Conservation (phyloP, 2,888 invertebrate species). For the Dione juno region DNA sequence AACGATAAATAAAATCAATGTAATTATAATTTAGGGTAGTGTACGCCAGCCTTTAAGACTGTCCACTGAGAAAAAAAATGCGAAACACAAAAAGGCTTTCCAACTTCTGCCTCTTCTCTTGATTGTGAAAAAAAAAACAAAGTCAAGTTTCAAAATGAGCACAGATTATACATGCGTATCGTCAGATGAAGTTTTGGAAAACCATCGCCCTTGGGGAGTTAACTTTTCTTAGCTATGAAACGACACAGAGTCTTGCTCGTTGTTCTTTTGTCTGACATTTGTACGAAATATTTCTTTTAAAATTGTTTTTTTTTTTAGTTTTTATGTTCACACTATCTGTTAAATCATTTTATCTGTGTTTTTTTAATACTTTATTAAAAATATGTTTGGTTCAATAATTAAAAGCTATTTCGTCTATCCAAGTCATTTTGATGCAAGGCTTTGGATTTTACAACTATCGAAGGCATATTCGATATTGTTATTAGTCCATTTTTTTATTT, state of each 20-base stretch:
- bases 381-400: too few species aligned
- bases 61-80: conserved; percentile 36
- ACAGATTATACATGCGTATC: conserved; percentile 66
- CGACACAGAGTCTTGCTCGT: background rate
- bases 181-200: conserved; percentile 51
- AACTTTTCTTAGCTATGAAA: conserved; percentile 19
- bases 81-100: conserved; percentile 42
- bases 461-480: too few species aligned
- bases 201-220: conserved; percentile 32
- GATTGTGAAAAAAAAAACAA: conserved; percentile 52
- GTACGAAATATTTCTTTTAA: background rate
- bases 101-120: conserved; percentile 49
- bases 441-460: too few species aligned
- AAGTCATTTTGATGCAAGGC: too few species aligned
- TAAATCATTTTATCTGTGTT: too few species aligned
- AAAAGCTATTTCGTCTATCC: too few species aligned
- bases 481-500: too few species aligned
- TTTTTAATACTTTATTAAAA: too few species aligned
- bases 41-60: conserved; percentile 21
- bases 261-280: background rate
- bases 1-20: background rate
- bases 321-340: too few species aligned
- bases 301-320: background rate
- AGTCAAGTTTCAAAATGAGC: conserved; percentile 55
- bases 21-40: conserved; percentile 3